phyloP scores from a whole-genome alignment of 1,140 invertebrate species.

The Meteorus sp. region DNA sequence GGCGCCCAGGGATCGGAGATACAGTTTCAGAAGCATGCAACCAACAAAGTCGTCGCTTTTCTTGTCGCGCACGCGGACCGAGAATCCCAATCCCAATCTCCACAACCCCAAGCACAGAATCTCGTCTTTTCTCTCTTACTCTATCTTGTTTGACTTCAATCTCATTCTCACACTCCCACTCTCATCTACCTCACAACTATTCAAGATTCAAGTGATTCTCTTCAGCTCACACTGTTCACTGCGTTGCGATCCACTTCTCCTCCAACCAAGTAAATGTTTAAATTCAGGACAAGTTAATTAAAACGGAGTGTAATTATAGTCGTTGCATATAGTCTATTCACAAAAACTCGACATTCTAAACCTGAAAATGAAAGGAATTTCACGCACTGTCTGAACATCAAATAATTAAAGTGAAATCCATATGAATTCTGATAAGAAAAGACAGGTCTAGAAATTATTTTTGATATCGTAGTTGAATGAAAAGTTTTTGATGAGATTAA shows the following conservation, averaged over 20 bases:
- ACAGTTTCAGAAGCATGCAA: conserved; percentile 6
- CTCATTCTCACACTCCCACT: too few species aligned
- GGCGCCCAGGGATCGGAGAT: conserved; percentile 3
- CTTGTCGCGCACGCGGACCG: conserved; percentile 8
- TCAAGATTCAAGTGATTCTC: conserved; percentile 20
- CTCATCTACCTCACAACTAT: too few species aligned
- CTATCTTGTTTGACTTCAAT: too few species aligned
- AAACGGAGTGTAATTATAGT: conserved; percentile 45
- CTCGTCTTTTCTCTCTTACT: too few species aligned
- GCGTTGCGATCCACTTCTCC: conserved; percentile 13
- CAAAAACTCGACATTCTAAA: too few species aligned
- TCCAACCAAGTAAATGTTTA: conserved; percentile 38
- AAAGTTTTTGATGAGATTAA: too few species aligned
- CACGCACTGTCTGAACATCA: not conserved
- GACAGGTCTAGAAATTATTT: too few species aligned
- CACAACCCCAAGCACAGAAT: too few species aligned
- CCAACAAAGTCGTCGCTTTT: conserved; percentile 16
- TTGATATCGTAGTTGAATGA: too few species aligned
- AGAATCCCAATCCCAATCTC: conserved; percentile 19
- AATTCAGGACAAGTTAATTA: conserved; percentile 47
- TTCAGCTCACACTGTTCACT: conserved; percentile 7
- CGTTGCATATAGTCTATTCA: conserved; percentile 1
- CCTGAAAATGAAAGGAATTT: conserved; percentile 8
- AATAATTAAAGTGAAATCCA: too few species aligned
- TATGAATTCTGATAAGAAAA: not conserved